Evolutionary conservation across 1,140 invertebrate species (phyloP).

Genomic region (Zaprionus taronus): DNA sequence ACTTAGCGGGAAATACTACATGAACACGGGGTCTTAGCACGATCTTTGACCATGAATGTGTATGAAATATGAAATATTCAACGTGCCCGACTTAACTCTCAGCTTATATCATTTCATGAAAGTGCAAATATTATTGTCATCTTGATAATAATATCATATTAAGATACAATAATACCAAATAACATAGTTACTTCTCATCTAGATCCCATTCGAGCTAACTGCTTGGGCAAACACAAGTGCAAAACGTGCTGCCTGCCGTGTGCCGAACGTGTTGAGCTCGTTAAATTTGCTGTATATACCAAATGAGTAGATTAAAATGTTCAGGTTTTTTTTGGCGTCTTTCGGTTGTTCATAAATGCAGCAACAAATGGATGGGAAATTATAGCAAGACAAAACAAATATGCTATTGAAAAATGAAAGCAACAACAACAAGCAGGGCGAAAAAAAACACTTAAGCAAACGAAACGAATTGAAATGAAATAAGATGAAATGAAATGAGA

Average conservation of each 20-base stretch:
- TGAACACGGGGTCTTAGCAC: not conserved
- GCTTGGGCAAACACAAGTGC: slow-evolving; percentile 35
- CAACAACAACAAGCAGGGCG: slow-evolving; percentile 31
- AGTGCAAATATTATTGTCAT: slow-evolving; percentile 7
- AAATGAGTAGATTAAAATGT: slow-evolving; percentile 7
- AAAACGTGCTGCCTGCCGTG: slow-evolving; percentile 32
- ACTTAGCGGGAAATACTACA: not conserved
- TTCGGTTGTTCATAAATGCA: slow-evolving; percentile 18
- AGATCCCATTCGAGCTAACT: slow-evolving; percentile 9
- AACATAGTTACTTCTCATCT: not conserved
- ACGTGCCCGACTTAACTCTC: not conserved
- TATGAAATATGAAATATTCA: not conserved
- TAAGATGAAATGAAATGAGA: slow-evolving; percentile 34
- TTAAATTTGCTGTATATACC: slow-evolving; percentile 4
- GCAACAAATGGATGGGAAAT: slow-evolving; percentile 25
- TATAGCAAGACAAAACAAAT: slow-evolving; percentile 59
- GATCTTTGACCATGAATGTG: not conserved
- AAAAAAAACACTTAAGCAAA: slow-evolving; percentile 75
- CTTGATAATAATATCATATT: not conserved
- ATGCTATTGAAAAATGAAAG: slow-evolving; percentile 44
- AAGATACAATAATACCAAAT: not conserved
- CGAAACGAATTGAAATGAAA: slow-evolving; percentile 43
- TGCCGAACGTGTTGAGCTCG: slow-evolving; percentile 26
- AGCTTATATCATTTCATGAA: not conserved
- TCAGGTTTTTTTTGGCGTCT: slow-evolving; percentile 5